These are phyloP conservation scores for Diglossa cyanea DNA, from an alignment of 2,797 vertebrate genomes.

Conservation along the genomic window DNA sequence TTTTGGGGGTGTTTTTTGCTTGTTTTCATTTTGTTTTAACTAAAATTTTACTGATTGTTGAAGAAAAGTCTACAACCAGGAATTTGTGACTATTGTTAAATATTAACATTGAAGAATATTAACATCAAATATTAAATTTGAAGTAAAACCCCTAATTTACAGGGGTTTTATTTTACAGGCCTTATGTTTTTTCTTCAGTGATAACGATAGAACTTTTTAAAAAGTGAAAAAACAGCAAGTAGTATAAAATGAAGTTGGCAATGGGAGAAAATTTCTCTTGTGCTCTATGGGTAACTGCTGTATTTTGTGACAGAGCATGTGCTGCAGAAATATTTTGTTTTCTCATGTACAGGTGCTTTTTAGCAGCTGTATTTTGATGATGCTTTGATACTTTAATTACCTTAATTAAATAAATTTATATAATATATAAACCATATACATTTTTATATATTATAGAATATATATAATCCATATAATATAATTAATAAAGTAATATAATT, in stretches of 20 bases:
- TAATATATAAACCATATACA: neutral
- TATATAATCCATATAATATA: no score
- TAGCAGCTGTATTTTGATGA: neutral
- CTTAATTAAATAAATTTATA: neutral
- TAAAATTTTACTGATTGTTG: neutral
- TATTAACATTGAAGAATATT: neutral
- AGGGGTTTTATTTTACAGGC: rapidly evolving
- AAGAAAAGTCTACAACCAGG: neutral
- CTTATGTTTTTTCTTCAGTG: neutral
- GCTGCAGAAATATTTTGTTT: neutral
- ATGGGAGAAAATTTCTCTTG: neutral
- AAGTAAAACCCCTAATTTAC: no score
- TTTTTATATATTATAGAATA: neutral
- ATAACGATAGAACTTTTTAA: neutral
- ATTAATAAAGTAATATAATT: no score
- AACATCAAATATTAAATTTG: no score
- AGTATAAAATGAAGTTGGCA: neutral
- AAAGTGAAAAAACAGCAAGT: neutral
- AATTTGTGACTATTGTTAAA: neutral
- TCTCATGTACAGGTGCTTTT: neutral
- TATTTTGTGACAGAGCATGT: rapidly evolving
- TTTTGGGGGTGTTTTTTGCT: rapidly evolving
- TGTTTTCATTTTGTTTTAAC: neutral
- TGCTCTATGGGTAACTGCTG: neutral
- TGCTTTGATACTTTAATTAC: neutral